A percentile compares a stretch with the other conserved stretches of the same genome.
phyloP scores from a whole-genome alignment of 2,797 vertebrate genomes.

The Acipenser oxyrinchus region DNA sequence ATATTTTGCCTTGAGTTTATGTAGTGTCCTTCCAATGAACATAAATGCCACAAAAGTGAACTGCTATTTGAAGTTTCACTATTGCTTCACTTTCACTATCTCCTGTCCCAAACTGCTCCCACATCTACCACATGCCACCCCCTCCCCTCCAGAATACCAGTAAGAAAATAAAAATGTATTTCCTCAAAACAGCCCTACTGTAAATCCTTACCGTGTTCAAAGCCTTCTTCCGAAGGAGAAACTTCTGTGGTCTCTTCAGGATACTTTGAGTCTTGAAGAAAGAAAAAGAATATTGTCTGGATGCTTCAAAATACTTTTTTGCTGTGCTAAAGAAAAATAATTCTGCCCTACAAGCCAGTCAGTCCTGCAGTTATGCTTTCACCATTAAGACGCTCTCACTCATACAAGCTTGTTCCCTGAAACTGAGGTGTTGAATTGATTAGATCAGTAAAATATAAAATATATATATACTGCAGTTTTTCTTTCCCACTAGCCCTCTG shows the following conservation, averaged over 20 bases:
- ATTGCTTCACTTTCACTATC: too few relatives aligned
- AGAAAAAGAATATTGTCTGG: conserved; percentile 14
- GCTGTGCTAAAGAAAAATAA: conserved; percentile 27
- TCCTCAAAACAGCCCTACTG: background rate
- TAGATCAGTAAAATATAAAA: conserved; percentile 35
- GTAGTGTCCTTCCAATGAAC: too few relatives aligned
- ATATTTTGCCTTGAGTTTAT: too few relatives aligned
- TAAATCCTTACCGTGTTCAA: conserved; percentile 21
- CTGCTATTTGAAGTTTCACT: too few relatives aligned
- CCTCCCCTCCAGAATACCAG: too few relatives aligned
- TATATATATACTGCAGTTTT: conserved; percentile 45
- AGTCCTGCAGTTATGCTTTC: conserved; percentile 18
- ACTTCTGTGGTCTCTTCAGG: conserved; percentile 26
- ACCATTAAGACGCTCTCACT: conserved; percentile 17
- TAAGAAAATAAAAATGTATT: too few relatives aligned
- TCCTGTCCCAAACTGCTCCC: too few relatives aligned
- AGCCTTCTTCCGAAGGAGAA: conserved; percentile 13
- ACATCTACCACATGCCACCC: too few relatives aligned
- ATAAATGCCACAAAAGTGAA: too few relatives aligned
- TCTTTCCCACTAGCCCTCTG: conserved; percentile 44
- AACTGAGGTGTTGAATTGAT: conserved; percentile 27
- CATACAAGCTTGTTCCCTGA: conserved; percentile 22
- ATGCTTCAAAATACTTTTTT: conserved; percentile 3
- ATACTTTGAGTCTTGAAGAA: conserved; percentile 17
- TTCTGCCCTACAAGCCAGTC: conserved; percentile 24